Base-by-base conservation (phyloP, 2,797 vertebrate species). In the Cynodonichthys magdalenae region DNA sequence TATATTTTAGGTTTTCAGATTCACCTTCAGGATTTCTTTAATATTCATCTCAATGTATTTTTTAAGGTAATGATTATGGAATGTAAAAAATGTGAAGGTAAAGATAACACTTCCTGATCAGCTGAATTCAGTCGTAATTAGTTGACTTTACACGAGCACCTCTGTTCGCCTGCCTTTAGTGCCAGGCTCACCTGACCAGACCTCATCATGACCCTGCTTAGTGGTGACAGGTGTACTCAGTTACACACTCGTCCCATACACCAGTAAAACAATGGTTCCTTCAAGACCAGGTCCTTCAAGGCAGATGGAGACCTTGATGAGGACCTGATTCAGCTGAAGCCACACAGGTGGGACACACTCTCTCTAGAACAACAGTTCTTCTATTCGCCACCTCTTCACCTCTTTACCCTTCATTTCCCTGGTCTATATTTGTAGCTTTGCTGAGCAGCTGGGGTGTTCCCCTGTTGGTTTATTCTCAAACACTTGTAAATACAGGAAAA, bases 171-270 rank as follows among this genome's bases (percentile, higher is more conserved):
- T 76, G 63, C 44, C 31, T 79, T 53, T 20, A 19, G 44, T 27
- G 66, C 55, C 66, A 66, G 50, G 15, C 56, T 68, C 68, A 74
- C 75, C 77, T 79, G 81, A 77, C 70, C 70, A 72, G 83, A 88
- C 86, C 86, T 89, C 81, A 89, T 75, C 77, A 79, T 82, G 85
- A 90, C 80, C 89, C 75, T 75, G 71, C 53, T 75, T 64, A 20
- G 77, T 15, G 72, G 66, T 76, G 80, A 79, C 75, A 80, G 77
- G 80, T 66, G 73, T 77, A 74, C 78, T 71, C 74, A 74, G 75
- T 72, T 63, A 69, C 66, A 9, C 75, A 72, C 77, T 53, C 66
- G 60, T 59, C 58, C 71, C 69, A 64, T 73, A 34, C 71, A 69
- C 24, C 5, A 5, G 15, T 54, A 65, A 59, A 81, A 89, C 83